Conservation (phyloP, 2,888 invertebrate genomes). For the Clanis bilineata region DNA sequence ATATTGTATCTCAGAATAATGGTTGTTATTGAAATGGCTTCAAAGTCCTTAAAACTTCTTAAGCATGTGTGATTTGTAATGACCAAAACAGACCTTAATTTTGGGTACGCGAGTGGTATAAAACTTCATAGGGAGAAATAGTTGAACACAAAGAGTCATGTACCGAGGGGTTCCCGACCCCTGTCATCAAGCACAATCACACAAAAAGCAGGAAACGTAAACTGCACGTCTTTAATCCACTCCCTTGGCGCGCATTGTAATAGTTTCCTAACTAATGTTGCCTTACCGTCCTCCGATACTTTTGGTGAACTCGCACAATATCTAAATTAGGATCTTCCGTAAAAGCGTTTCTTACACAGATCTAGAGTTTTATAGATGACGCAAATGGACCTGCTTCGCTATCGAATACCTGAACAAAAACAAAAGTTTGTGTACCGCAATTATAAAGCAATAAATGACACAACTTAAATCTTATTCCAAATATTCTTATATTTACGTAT, state of each 20-base stretch:
- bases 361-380: not conserved
- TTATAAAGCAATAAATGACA: too few species aligned
- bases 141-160: not conserved
- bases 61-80: not conserved
- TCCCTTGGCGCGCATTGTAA: not conserved
- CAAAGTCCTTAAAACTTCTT: too few species aligned
- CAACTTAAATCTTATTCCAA: too few species aligned
- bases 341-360: not conserved
- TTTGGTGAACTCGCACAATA: not conserved
- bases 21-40: too few species aligned
- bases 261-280: not conserved
- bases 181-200: not conserved
- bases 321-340: not conserved
- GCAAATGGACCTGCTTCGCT: not conserved
- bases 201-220: conserved; percentile 9
- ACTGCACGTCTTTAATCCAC: conserved; percentile 5
- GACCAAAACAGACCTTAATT: not conserved
- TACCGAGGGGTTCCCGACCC: not conserved
- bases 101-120: not conserved
- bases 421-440: too few species aligned
- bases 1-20: too few species aligned
- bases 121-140: not conserved
- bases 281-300: not conserved
- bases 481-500: too few species aligned
- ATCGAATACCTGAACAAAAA: too few species aligned